A percentile compares a stretch with the other conserved stretches of the same genome.
phyloP scores from a whole-genome alignment of 2,888 invertebrate genomes.

The Norana najaformis region DNA sequence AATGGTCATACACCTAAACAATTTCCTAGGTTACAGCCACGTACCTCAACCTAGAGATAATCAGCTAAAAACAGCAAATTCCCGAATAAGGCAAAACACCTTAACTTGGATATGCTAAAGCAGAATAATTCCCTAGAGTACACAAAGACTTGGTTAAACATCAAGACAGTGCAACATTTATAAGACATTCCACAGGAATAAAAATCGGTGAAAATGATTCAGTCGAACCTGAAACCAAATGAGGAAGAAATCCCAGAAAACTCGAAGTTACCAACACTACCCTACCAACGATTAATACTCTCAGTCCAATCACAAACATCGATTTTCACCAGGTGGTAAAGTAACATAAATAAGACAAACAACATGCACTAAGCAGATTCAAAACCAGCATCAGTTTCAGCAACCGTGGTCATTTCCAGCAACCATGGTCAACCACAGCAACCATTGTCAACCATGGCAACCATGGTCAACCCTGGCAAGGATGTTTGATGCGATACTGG shows the following conservation, averaged over 20 bases:
- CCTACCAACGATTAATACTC: not conserved
- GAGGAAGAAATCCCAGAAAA: not conserved
- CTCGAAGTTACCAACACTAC: not conserved
- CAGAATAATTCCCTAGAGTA: not conserved
- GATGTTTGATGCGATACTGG: constrained; percentile 45
- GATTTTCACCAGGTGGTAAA: not conserved
- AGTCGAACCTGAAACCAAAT: not conserved
- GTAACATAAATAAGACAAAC: not conserved
- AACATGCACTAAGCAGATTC: not conserved
- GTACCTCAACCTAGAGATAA: not conserved
- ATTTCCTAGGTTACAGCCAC: not conserved
- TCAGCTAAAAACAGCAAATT: not conserved
- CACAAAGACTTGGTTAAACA: not conserved
- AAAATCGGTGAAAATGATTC: not conserved
- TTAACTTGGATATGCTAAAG: not conserved
- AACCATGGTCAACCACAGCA: not conserved
- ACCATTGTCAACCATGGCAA: not conserved
- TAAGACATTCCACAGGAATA: not conserved
- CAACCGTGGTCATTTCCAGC: not conserved
- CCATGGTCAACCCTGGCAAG: constrained; percentile 33
- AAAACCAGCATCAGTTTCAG: not conserved
- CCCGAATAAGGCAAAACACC: not conserved
- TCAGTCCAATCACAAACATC: too few relatives aligned
- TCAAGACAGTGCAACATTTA: not conserved
- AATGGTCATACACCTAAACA: not conserved